Percentiles rank a stretch among this genome's conserved stretches.
Evolutionary conservation across 2,888 invertebrate genomes (phyloP).

Genomic region (Chymomyza amoena): DNA sequence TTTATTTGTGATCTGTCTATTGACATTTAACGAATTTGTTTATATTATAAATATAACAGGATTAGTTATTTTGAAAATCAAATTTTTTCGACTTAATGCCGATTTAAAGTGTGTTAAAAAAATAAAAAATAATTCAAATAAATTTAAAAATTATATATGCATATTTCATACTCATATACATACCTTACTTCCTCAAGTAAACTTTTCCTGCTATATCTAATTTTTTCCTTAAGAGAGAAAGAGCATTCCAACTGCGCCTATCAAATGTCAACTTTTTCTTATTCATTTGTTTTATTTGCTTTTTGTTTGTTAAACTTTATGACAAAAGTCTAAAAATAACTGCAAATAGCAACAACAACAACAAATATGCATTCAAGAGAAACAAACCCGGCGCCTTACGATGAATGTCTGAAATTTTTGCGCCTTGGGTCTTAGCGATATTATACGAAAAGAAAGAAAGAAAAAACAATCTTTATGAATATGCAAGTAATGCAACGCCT

Average conservation of each 20-base stretch:
- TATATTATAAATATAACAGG: too few relatives aligned
- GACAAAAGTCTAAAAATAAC: constrained; percentile 67
- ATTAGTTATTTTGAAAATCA: too few relatives aligned
- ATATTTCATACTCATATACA: background rate
- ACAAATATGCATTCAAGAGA: constrained; percentile 8
- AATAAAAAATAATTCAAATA: too few relatives aligned
- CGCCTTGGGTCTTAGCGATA: background rate
- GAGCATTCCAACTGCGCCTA: background rate
- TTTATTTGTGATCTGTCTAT: too few relatives aligned
- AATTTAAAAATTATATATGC: too few relatives aligned
- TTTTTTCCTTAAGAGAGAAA: too few relatives aligned
- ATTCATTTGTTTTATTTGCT: constrained; percentile 16
- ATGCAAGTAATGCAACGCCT: constrained; percentile 17
- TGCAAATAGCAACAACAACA: constrained; percentile 19
- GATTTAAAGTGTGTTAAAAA: too few relatives aligned
- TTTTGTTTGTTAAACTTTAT: constrained; percentile 69
- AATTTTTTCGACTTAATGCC: too few relatives aligned
- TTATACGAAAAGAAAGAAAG: too few relatives aligned
- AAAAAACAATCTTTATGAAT: constrained; percentile 7
- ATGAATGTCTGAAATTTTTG: background rate
- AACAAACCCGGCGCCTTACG: constrained; percentile 16
- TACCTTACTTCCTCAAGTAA: too few relatives aligned
- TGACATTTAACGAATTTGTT: too few relatives aligned
- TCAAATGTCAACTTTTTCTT: background rate
- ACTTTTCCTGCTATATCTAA: too few relatives aligned